These are phyloP conservation scores for Chironomus tepperi DNA, from an alignment of 1,140 invertebrate genomes.

Conservation along the genomic window DNA sequence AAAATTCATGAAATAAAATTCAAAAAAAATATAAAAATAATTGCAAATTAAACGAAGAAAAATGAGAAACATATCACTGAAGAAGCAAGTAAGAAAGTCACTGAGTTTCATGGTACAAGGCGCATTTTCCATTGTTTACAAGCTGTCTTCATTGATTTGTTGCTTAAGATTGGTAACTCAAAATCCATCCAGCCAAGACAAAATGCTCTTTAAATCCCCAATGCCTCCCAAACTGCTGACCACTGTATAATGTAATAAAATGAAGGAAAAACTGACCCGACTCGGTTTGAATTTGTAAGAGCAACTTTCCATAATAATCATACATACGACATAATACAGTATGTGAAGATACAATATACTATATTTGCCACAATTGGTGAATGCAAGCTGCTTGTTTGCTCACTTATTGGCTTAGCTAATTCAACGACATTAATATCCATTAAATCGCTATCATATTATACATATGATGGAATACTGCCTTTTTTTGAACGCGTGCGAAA, in stretches of 20 bases:
- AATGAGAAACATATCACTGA: too few relatives aligned
- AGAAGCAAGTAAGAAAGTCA: too few relatives aligned
- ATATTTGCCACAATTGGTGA: neutral
- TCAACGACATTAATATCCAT: conserved; percentile 8
- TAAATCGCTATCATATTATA: conserved; percentile 9
- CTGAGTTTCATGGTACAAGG: too few relatives aligned
- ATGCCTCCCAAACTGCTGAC: neutral
- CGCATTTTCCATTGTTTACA: too few relatives aligned
- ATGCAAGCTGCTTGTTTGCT: neutral
- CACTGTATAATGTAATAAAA: neutral
- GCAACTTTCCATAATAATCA: conserved; percentile 12
- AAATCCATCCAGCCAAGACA: too few relatives aligned
- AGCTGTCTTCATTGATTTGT: too few relatives aligned
- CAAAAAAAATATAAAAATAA: too few relatives aligned
- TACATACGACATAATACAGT: neutral
- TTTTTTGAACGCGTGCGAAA: neutral
- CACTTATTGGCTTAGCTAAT: neutral
- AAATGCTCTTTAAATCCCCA: too few relatives aligned
- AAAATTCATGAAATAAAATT: neutral
- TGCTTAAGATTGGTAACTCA: too few relatives aligned
- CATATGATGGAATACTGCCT: conserved; percentile 4
- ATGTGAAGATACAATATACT: neutral
- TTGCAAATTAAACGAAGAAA: too few relatives aligned
- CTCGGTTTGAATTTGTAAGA: neutral
- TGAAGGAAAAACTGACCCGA: conserved; percentile 5